Base-by-base conservation (phyloP, 2,888 invertebrate species). In the Leptopilina drosophilae region DNA sequence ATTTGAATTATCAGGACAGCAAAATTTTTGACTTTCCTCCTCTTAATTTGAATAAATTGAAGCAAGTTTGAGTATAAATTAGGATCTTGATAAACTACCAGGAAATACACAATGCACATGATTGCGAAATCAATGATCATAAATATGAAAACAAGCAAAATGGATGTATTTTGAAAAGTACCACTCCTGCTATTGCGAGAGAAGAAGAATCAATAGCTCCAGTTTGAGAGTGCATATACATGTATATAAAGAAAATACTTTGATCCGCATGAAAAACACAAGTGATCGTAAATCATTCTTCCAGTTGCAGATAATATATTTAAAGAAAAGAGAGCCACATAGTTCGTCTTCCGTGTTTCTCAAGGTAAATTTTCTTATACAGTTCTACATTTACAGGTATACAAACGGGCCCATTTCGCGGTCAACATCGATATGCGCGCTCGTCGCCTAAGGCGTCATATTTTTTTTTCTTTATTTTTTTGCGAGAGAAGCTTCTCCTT, bases 401-500 rank as follows among this genome's bases (percentile, higher is more conserved):
- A 8, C 11, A 49, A 77, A 64, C 14, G 46, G 46, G 65, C 65
- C 15, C 49, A 77, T 77, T 77, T 26, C 65, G 42, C 77, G 65
- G 40, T 65, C 64, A 62, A 76, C 42, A n/a, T 42, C 7, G 77
- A 75, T 73, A 77, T 40, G 53, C 69, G 4, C 79, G 15, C 15
- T 33, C 20, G 46, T 64, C 40, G 76, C 46, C 46, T 64, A 26
- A 76, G 49, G 77, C 77, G 42, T 2, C 42, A 64, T 26, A 15
- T 77, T 64, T 77, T 14, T 73, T 56, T 56, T 49, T 8, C 49
- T 9, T 9, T 49, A 9, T 49, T 42, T 42, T 42, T 42, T 8
- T 42, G 42, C 42, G 7, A 11, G 49, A 49, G 73, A n/a, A 73
- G 56, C 53, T 56, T 49, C 49, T 69, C 79, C 73, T 81, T 81